Evolutionary conservation across 2,888 invertebrate species (phyloP), one percentile per base, ranked within the genome.

Genomic region (Polyploca ridens): DNA sequence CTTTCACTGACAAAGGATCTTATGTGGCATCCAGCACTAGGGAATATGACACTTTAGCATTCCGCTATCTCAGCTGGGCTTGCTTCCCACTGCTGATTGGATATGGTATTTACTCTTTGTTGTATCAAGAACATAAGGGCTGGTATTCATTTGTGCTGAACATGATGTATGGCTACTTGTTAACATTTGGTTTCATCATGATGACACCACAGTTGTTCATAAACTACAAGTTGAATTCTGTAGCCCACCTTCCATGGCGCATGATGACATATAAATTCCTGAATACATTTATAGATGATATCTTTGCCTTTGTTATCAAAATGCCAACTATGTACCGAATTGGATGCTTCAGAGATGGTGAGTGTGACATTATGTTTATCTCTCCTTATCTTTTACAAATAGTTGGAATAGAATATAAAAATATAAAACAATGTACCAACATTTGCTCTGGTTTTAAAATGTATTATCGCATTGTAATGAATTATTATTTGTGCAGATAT

Each of bases 121-220:
- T 99, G 65, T 99, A 99, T 90, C 96, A 97, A 74, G 99, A 99
- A 88, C 99, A 99, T 90, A 99, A 98, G 88, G 99, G 99, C 76
- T 99, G 99, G 99, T 99, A 99, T 89, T 99, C 99, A 13, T 99
- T 98, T 94, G 95, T 99, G 49, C 95, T 99, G 41, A 97, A 97
- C 85, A 98, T 99, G 97, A 95, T 99, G 69, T 99, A 99, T 90
- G 99, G 99, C 64, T 99, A 99, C 90, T 95, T 99, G 66, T 94
- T 99, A 67, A 99, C 99, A 2, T 99, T 99, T 89, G 99, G 99
- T 69, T 99, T 99, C 88, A 99, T 99, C 66, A 99, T 99, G 98
- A 99, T 99, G 99, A 99, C 99, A n/a, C 99, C 99, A 7, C 99
- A 99, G 90, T 94, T 99, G 69, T 99, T 99, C 87, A 99, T 99